A percentile compares a stretch with the other conserved stretches of the same genome.
Conservation (phyloP, 2,797 vertebrate genomes). For the Alcedo quadribrachys region DNA sequence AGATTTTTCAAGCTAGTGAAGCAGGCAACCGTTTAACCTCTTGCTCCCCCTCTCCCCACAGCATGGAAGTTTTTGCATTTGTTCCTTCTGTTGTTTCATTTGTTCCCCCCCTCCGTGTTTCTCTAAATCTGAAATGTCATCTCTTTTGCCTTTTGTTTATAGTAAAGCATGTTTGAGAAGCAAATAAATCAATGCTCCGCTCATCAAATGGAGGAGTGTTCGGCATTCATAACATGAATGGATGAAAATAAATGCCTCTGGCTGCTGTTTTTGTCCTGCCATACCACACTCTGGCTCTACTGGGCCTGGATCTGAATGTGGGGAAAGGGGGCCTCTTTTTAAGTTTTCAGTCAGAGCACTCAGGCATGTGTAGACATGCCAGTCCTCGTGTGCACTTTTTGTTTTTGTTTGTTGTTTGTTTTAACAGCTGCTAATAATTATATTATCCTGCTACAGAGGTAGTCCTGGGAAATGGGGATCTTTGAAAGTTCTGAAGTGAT, state of each 20-base stretch:
- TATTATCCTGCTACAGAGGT: slow-evolving; percentile 54
- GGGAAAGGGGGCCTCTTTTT: slow-evolving; percentile 60
- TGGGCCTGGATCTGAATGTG: slow-evolving; percentile 12
- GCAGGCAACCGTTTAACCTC: neutral
- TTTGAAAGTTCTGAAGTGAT: slow-evolving; percentile 32
- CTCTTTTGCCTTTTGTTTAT: slow-evolving; percentile 36
- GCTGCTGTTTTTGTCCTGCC: neutral
- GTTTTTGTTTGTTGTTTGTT: slow-evolving; percentile 66
- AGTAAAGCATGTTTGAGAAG: neutral
- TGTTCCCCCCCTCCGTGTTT: neutral
- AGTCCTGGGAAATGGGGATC: slow-evolving; percentile 38
- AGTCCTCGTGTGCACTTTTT: slow-evolving; percentile 29
- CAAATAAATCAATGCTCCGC: neutral
- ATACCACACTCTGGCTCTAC: neutral
- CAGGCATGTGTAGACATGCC: slow-evolving; percentile 73
- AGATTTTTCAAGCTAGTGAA: neutral
- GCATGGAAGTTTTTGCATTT: neutral
- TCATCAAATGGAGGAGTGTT: neutral
- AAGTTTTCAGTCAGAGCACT: slow-evolving; percentile 57
- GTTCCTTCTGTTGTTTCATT: neutral
- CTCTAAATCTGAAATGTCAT: neutral
- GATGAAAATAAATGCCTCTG: slow-evolving; percentile 34
- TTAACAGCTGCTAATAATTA: slow-evolving; percentile 71
- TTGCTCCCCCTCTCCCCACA: neutral
- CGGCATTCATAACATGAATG: neutral